phyloP scores from a whole-genome alignment of 2,888 invertebrate genomes.

The Ephialtes manifestator region DNA sequence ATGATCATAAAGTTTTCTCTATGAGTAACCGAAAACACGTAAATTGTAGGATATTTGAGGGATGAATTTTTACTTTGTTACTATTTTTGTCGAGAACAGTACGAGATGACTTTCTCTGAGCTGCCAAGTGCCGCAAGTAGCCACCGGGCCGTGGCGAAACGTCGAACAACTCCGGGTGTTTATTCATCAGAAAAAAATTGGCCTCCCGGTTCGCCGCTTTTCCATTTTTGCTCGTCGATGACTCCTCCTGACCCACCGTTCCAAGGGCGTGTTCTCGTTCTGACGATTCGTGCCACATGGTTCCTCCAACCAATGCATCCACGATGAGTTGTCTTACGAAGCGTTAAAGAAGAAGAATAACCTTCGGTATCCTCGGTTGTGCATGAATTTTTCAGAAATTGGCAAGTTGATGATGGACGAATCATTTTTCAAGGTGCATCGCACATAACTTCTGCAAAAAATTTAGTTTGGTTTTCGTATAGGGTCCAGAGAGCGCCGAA shows the following conservation, averaged over 20 bases:
- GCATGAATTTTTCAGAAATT: neutral
- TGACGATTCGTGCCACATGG: constrained; percentile 53
- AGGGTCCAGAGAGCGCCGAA: neutral
- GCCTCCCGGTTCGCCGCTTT: constrained; percentile 42
- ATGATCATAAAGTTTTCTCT: too few species aligned
- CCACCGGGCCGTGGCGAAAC: constrained; percentile 69
- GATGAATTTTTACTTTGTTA: neutral
- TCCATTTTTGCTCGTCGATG: constrained; percentile 53
- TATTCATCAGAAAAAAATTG: constrained; percentile 63
- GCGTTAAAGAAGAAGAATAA: constrained; percentile 6
- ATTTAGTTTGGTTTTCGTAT: neutral
- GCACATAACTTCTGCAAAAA: constrained; percentile 8
- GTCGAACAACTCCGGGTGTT: constrained; percentile 70
- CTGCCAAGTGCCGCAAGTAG: constrained; percentile 44
- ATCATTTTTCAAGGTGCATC: constrained; percentile 28
- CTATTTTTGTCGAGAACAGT: neutral
- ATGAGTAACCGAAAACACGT: too few species aligned
- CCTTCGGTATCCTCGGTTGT: neutral
- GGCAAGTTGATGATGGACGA: neutral
- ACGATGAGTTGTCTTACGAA: neutral
- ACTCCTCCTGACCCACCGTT: neutral
- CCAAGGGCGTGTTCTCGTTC: neutral
- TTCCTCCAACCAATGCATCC: neutral
- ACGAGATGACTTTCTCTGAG: neutral
- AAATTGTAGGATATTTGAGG: neutral